Evolutionary conservation across 2,113 vertebrate species (phyloP).

Genomic region (Bothrops jararaca): DNA sequence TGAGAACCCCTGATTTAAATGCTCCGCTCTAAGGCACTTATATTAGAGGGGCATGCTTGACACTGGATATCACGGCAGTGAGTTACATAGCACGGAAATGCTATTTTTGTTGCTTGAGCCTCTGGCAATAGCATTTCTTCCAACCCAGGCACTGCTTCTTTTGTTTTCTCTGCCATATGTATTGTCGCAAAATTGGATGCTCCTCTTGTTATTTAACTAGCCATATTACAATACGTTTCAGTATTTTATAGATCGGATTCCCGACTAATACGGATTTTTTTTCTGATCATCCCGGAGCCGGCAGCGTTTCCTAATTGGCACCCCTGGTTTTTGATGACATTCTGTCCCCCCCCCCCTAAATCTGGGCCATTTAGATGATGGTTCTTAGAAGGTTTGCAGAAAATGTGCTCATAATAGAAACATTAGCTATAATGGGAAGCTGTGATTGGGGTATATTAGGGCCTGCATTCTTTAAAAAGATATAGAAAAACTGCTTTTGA

Average conservation of each 20-base stretch:
- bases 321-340: background rate
- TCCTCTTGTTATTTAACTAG: slow-evolving; percentile 18
- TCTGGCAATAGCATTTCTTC: slow-evolving; percentile 55
- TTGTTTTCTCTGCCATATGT: slow-evolving; percentile 23
- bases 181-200: slow-evolving; percentile 10
- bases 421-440: background rate
- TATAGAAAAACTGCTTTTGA: background rate
- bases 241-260: background rate
- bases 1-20: no score
- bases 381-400: background rate
- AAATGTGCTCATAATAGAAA: background rate
- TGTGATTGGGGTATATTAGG: background rate
- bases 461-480: background rate
- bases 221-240: background rate
- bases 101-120: slow-evolving; percentile 55
- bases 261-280: background rate
- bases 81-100: slow-evolving; percentile 42
- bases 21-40: background rate
- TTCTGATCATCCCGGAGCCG: background rate
- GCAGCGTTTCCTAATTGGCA: background rate
- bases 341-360: background rate
- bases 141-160: slow-evolving; percentile 10
- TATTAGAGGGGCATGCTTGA: slow-evolving; percentile 47
- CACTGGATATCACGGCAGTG: slow-evolving; percentile 45
- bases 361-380: background rate